These are phyloP conservation scores for Rutpela maculata DNA, from an alignment of 2,888 invertebrate species.

Conservation along the genomic window DNA sequence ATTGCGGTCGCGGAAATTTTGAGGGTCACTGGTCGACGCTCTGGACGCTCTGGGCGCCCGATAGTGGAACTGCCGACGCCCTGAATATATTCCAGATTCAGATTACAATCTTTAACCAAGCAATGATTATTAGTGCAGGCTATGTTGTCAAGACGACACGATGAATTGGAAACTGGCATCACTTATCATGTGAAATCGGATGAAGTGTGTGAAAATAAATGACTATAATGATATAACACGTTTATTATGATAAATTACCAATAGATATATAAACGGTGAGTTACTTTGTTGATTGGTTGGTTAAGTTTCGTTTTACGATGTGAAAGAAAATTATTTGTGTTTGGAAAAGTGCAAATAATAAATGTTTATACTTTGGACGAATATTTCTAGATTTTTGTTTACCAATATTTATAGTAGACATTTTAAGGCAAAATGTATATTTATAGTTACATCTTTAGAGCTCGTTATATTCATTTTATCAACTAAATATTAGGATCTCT, in stretches of 20 bases:
- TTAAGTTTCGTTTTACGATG: background rate
- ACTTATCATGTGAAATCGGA: background rate
- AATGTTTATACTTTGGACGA: background rate
- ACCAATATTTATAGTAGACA: background rate
- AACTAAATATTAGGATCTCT: too few species aligned
- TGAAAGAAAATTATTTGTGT: background rate
- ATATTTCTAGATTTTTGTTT: background rate
- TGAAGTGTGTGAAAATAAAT: slow-evolving; percentile 2
- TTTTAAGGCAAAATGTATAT: too few species aligned
- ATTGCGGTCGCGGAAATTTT: background rate
- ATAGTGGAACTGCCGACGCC: slow-evolving; percentile 48
- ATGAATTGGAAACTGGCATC: background rate
- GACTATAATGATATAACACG: background rate
- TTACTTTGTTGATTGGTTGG: slow-evolving; percentile 6
- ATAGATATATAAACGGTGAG: background rate
- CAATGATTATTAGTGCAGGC: slow-evolving; percentile 16
- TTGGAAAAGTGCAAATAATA: background rate
- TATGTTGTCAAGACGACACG: slow-evolving; percentile 20
- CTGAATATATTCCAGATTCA: slow-evolving; percentile 35
- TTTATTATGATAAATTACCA: slow-evolving; percentile 6
- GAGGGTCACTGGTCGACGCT: slow-evolving; percentile 27
- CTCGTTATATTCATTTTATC: too few species aligned
- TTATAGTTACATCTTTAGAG: too few species aligned
- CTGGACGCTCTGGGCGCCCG: slow-evolving; percentile 33
- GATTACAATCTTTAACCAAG: slow-evolving; percentile 14